These are phyloP conservation scores for Tiaroga cobitis DNA, from an alignment of 2,797 vertebrate species.

Conservation along the genomic window DNA sequence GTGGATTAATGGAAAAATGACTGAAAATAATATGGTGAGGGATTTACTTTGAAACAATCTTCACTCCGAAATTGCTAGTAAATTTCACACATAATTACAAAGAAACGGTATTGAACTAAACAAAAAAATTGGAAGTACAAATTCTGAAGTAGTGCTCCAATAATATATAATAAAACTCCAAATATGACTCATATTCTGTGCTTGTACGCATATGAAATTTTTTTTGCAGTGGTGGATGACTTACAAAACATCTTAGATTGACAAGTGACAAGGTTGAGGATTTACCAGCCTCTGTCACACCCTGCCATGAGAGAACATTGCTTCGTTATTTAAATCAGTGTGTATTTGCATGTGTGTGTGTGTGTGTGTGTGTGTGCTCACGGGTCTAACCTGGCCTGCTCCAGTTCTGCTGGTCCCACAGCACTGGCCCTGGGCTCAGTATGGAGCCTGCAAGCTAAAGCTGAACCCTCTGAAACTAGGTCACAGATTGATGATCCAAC, in stretches of 20 bases:
- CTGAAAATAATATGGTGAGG: background rate
- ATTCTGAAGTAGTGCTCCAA: background rate
- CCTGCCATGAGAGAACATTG: background rate
- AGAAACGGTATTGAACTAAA: background rate
- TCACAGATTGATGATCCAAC: conserved; percentile 28
- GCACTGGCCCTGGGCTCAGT: conserved; percentile 18
- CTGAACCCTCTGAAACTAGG: conserved; percentile 38
- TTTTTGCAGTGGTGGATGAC: background rate
- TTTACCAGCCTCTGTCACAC: background rate
- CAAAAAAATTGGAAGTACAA: background rate
- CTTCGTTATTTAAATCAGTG: conserved; percentile 38
- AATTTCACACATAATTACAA: background rate
- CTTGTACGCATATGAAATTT: background rate
- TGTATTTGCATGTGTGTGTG: background rate
- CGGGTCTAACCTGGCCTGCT: conserved; percentile 29
- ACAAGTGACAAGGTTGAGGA: background rate
- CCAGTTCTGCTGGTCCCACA: conserved; percentile 39
- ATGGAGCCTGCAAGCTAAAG: conserved; percentile 29
- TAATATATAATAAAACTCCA: background rate
- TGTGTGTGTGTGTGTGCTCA: background rate
- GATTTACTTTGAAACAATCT: background rate
- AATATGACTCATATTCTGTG: background rate
- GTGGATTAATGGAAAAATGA: background rate
- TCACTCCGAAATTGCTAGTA: background rate
- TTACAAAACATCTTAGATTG: background rate